Evolutionary conservation across 2,888 invertebrate genomes (phyloP), one percentile per base, ranked within the genome.

Genomic region (Ophioninae sp.): DNA sequence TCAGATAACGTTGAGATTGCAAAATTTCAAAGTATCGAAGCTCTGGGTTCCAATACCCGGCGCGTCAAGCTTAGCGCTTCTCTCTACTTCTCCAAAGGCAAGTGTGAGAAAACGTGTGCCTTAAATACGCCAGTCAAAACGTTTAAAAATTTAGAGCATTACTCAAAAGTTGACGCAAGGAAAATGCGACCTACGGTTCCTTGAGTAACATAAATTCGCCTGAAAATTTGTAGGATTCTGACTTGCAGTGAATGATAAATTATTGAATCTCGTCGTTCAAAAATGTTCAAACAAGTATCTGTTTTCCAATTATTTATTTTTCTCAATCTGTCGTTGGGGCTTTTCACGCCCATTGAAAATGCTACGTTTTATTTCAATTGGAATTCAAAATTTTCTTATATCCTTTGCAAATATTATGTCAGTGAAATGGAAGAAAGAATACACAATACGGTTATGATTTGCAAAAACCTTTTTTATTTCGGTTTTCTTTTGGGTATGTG

Each of bases 121-220:
- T 44, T 59, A 59, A 17, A 13, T 21, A 61, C 59, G 44, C 30
- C 30, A 61, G 59, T 21, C 62, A 50, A 68, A 68, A 61, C 44
- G 61, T 77, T 77, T 50, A 68, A 68, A 30, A 50, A 50, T 39
- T 68, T 21, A 68, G 23, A 5, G 30, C 23, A 17, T 50, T 21
- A 44, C 10, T 44, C 13, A 44, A 44, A 67, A 13, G 6, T 67
- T 17, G 67, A 41, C 7, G 20, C 5, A 44, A 21, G 10, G 6
- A 23, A 7, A 20, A 21, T 20, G 44, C 41, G 17, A 7, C 13
- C 13, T 23, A 17, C 7, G 50, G 13, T 23, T 23, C 17, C 7
- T 50, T 68, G 17, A 30, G n/a, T 44, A 68, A 50, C 13, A 17
- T 50, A 13, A 50, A 50, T 50, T 50, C 44, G 44, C 44, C 44